These are phyloP conservation scores for Aleiodes leptofemur DNA, from an alignment of 2,888 invertebrate genomes.

Conservation along the genomic window DNA sequence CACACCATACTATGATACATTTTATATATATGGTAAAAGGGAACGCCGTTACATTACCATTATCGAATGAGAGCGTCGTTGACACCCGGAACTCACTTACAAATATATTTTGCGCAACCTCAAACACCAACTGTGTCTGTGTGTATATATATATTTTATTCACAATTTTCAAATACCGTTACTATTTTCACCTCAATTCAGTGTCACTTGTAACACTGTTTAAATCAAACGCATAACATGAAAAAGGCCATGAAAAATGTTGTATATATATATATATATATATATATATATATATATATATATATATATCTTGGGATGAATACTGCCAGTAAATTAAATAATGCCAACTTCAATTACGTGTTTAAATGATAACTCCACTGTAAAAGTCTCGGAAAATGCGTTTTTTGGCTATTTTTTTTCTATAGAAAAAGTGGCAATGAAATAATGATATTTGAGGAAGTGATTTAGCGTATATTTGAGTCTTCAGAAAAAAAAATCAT, in stretches of 20 bases:
- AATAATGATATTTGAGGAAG: too few species aligned
- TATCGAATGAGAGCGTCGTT: conserved; percentile 52
- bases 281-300: neutral
- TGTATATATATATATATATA: too few species aligned
- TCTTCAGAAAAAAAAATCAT: too few species aligned
- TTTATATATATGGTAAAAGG: conserved; percentile 24
- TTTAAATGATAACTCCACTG: neutral
- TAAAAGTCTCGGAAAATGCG: too few species aligned
- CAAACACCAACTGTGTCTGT: neutral
- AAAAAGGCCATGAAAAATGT: too few species aligned
- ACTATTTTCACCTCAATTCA: neutral
- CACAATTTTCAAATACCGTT: conserved; percentile 27
- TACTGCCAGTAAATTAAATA: conserved; percentile 10
- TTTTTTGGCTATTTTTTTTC: too few species aligned
- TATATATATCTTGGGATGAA: neutral
- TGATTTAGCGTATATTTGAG: too few species aligned
- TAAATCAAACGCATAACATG: too few species aligned
- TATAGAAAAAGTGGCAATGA: too few species aligned
- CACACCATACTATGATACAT: neutral
- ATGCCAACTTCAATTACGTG: conserved; percentile 26
- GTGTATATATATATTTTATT: neutral
- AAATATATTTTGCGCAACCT: conserved; percentile 9
- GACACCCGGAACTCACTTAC: conserved; percentile 25
- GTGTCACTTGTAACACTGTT: too few species aligned
- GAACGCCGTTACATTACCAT: conserved; percentile 53